Percentiles rank a stretch among this genome's conserved stretches.
Conservation (phyloP, 2,888 invertebrate genomes). For the Lissonota sp. region DNA sequence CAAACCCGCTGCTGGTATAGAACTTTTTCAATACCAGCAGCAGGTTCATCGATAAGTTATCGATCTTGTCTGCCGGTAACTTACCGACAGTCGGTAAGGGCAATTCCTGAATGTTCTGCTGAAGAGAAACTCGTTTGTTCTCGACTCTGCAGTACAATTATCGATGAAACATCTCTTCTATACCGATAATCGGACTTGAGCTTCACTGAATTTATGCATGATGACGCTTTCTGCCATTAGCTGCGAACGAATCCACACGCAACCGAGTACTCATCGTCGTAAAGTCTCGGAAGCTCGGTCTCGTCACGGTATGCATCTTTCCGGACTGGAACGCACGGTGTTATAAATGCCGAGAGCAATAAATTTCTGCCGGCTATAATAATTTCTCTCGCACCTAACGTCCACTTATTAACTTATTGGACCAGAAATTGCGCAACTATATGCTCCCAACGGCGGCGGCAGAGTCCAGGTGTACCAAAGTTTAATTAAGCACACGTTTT, state of each 20-base stretch:
- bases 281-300: constrained; percentile 33
- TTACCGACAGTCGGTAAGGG: not conserved
- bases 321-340: constrained; percentile 30
- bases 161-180: constrained; percentile 8
- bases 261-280: constrained; percentile 11
- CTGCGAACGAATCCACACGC: constrained; percentile 7
- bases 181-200: not conserved
- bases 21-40: not conserved
- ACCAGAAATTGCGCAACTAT: constrained; percentile 57
- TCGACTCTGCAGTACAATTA: not conserved
- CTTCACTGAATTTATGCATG: constrained; percentile 17
- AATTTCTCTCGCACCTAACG: constrained; percentile 54
- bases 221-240: constrained; percentile 25
- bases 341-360: constrained; percentile 45
- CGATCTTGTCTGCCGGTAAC: not conserved
- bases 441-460: constrained; percentile 47
- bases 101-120: not conserved
- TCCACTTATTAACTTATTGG: constrained; percentile 65
- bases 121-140: not conserved
- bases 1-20: too few relatives aligned
- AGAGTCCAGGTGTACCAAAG: constrained; percentile 56
- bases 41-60: constrained; percentile 8
- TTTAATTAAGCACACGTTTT: constrained; percentile 65
- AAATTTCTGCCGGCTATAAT: constrained; percentile 54
- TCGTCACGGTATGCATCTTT: constrained; percentile 29